Evolutionary conservation across 1,140 invertebrate genomes (phyloP).

Genomic region (Bombus superbus): DNA sequence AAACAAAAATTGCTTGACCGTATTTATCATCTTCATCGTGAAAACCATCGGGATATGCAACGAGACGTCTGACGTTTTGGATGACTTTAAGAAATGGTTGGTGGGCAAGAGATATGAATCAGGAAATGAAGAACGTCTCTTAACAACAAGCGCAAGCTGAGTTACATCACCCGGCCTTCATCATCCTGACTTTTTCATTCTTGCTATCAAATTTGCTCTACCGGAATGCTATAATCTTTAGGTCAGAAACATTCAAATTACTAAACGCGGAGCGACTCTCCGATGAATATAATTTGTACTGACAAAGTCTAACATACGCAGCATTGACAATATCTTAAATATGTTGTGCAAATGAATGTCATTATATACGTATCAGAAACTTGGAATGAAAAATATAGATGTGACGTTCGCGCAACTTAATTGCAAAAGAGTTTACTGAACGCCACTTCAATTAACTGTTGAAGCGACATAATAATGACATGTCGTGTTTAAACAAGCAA

Average conservation of each 20-base stretch:
- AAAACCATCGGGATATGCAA: constrained; percentile 4
- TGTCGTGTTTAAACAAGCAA: no score
- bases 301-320: no score
- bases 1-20: background rate
- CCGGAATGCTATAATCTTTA: background rate
- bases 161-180: background rate
- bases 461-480: no score
- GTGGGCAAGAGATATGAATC: constrained; percentile 1
- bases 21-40: background rate
- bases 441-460: no score
- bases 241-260: background rate
- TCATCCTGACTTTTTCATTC: background rate
- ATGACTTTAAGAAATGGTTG: constrained; percentile 6
- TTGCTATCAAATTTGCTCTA: background rate
- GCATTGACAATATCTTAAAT: no score
- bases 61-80: background rate
- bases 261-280: background rate
- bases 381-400: no score
- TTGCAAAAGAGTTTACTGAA: no score
- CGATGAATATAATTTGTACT: background rate
- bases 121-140: constrained; percentile 17
- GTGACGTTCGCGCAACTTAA: no score
- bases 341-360: background rate
- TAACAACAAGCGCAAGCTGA: background rate
- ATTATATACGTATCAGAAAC: no score